Base-by-base conservation (phyloP, 2,797 vertebrate species). In the Melanotaenia parkinsoni region DNA sequence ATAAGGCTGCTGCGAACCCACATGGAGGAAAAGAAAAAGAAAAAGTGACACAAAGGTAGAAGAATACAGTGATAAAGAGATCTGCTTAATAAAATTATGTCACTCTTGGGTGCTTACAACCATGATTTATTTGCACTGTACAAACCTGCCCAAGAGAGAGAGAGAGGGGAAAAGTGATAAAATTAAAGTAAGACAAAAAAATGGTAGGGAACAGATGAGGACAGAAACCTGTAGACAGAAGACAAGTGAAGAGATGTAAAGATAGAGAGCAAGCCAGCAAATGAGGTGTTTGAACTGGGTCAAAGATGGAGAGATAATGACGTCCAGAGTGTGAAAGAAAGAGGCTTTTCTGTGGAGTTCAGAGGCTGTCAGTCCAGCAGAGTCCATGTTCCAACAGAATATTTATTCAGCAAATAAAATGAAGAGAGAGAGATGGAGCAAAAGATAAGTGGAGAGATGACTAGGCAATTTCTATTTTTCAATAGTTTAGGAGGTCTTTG, bases 221-320 rank as follows among this genome's bases (percentile, higher is more conserved):
- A 84, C 67, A 65, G 71, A 72, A 75, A 77, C 53, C 76, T 74
- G 74, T 35, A 53, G 79, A 77, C 56, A 65, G 59, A 32, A 76
- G 59, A 63, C 57, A 84, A 74, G 59, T 66, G 76, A 71, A 54
- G 70, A 82, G 86, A 88, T 84, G 72, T 75, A 45, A 72, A 77
- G 84, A 89, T 84, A 74, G 65, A 72, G 43, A 56, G 59, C 8
- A 1, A 59, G 75, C 76, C 76, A 88, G 70, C 83, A 80, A 88
- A 64, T 54, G 32, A 58, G 79, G 72, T 6, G 70, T 43, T 76
- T 79, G 1, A 63, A 11, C 13, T 0, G 26, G 77, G 83, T 85
- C 83, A 85, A 63, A 89, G 91, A 92, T 93, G 75, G 57, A 76
- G 78, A 54, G 87, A 91, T 92, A 85, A 59, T 72, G 70, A 81